A percentile compares a stretch with the other conserved stretches of the same genome.
Evolutionary conservation across 2,113 vertebrate genomes (phyloP).

Genomic region (Lanius ludovicianus): DNA sequence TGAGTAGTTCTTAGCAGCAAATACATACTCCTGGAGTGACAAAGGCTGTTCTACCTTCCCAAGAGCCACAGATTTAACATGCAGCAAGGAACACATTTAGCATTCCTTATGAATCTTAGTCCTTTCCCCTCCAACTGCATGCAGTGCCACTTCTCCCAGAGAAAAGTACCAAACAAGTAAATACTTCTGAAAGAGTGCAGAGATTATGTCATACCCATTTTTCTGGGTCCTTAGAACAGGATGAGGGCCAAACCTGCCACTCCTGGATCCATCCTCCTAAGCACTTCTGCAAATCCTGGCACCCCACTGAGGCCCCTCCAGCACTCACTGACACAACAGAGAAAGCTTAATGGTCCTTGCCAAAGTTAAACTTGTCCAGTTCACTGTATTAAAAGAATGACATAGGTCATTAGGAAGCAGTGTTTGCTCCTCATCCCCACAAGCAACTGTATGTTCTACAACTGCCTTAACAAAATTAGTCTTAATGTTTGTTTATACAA

Average conservation of each 20-base stretch:
- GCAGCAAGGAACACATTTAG: not conserved
- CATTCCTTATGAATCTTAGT: not conserved
- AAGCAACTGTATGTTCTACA: slow-evolving; percentile 42
- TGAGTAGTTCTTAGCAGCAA: not conserved
- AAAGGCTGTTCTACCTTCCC: not conserved
- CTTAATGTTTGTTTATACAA: slow-evolving; percentile 44
- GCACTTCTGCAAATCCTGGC: not conserved
- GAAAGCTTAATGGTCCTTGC: not conserved
- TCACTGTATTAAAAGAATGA: not conserved
- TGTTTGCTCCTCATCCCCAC: not conserved
- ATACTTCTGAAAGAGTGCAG: not conserved
- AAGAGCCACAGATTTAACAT: not conserved
- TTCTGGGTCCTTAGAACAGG: not conserved
- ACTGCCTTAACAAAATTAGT: slow-evolving; percentile 52
- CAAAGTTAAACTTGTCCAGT: not conserved
- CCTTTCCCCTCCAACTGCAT: not conserved
- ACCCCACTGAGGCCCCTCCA: not conserved
- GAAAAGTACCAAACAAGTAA: not conserved
- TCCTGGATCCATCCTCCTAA: not conserved
- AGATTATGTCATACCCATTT: not conserved
- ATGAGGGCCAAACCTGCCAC: not conserved
- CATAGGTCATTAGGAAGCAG: not conserved
- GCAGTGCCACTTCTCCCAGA: not conserved
- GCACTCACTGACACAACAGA: not conserved
- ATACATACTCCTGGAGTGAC: not conserved